A percentile compares a stretch with the other conserved stretches of the same genome.
Evolutionary conservation across 1,140 invertebrate species (phyloP).

Genomic region (Cydia splendana): DNA sequence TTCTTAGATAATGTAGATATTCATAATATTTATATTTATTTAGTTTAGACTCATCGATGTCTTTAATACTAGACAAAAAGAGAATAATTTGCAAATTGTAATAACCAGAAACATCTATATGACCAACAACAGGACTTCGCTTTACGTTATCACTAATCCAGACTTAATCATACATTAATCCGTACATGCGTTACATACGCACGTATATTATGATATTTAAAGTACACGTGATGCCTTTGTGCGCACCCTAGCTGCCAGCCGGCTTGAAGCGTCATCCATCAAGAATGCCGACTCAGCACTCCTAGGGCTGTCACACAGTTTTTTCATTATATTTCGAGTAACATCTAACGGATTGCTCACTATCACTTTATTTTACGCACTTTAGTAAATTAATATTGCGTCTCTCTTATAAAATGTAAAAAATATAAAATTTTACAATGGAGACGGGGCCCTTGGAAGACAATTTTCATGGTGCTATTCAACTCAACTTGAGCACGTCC

Average conservation of each 20-base stretch:
- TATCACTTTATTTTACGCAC: no score
- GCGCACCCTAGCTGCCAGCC: conserved; percentile 24
- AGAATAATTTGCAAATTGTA: no score
- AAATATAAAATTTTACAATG: background rate
- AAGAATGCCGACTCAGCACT: conserved; percentile 2
- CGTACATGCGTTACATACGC: background rate
- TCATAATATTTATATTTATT: no score
- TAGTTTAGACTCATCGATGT: no score
- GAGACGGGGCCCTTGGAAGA: background rate
- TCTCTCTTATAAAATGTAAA: background rate
- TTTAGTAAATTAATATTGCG: no score
- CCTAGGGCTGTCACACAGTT: background rate
- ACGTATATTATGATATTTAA: background rate
- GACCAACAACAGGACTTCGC: no score
- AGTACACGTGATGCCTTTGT: conserved; percentile 11
- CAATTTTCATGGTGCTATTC: background rate
- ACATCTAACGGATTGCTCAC: no score
- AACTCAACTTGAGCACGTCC: conserved; percentile 21
- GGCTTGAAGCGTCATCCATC: conserved; percentile 31
- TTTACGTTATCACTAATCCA: background rate
- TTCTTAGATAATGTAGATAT: no score
- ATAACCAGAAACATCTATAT: no score
- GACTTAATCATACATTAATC: background rate
- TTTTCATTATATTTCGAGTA: background rate
- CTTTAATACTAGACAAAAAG: no score